Percentiles rank a stretch among this genome's conserved stretches.
phyloP scores from a whole-genome alignment of 1,140 invertebrate genomes.

The Drosophila ohnishii region DNA sequence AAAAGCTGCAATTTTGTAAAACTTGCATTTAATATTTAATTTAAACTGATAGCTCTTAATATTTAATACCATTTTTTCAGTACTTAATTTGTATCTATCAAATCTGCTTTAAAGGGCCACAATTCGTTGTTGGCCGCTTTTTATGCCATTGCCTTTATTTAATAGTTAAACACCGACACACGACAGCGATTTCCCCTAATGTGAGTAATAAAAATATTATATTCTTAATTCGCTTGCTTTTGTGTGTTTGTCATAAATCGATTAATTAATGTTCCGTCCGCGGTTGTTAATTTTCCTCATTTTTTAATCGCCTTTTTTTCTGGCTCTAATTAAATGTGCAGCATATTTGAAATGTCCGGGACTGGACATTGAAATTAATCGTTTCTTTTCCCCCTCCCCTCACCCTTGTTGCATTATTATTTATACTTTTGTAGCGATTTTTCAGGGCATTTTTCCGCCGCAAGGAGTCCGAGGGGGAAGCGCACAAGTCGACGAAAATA shows the following conservation, averaged over 20 bases:
- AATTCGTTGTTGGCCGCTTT: not conserved
- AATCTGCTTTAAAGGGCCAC: not conserved
- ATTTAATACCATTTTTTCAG: not conserved
- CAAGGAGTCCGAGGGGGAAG: too few relatives aligned
- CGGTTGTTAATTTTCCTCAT: conserved; percentile 14
- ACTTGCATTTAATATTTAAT: too few relatives aligned
- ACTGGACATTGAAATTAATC: conserved; percentile 52
- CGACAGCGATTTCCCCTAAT: not conserved
- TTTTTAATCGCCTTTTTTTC: not conserved
- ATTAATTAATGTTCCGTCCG: conserved; percentile 53
- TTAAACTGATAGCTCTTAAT: not conserved
- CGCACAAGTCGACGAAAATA: conserved; percentile 33
- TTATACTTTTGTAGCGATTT: conserved; percentile 18
- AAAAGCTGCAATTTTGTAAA: not conserved
- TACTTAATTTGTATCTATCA: too few relatives aligned
- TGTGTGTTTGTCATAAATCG: conserved; percentile 53
- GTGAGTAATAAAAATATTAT: conserved; percentile 36
- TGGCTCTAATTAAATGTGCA: conserved; percentile 62
- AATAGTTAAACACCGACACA: conserved; percentile 1
- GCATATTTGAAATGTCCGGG: conserved; percentile 58
- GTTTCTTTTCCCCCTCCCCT: conserved; percentile 7
- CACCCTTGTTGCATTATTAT: conserved; percentile 18
- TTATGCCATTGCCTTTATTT: not conserved
- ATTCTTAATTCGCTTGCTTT: conserved; percentile 16
- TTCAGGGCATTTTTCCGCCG: conserved; percentile 14